Base-by-base conservation (phyloP, 2,888 invertebrate species). In the Leptodirus hochenwartii region DNA sequence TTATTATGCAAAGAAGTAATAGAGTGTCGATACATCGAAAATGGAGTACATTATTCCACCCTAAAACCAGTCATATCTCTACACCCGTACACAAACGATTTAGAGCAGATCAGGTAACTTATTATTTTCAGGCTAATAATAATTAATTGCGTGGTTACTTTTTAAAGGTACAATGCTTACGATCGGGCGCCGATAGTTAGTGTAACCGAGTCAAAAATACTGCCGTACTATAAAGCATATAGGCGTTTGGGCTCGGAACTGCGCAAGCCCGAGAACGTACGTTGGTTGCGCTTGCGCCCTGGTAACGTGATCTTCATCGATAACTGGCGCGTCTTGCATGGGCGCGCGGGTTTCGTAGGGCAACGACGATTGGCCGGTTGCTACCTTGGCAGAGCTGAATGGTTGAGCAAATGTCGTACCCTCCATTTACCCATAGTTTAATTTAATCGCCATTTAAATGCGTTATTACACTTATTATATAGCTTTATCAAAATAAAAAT, bases 311-410 rank as follows among this genome's bases (percentile, higher is more conserved):
- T 80, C 37, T 66, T 74, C 29, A 64, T 81, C 42, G 79, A 84
- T 46, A 84, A 84, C 54, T 82, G 77, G 66, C 60, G 84, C 30
- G 60, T 80, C 2, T 53, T 80, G 2, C 84, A 85, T 42, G 82
- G 80, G 0, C 60, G 82, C 27, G 62, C 65, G 2, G 62, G 61
- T 0, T 84, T 75, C 46, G 62, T 65, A 1, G 82, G 82, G 1
- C 55, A 51, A 5, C 62, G 84, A 22, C 55, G 62, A 12, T 57
- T 84, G 43, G 61, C 65, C 29, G 80, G 81, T 1, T 70, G 76
- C 39, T 84, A 84, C 52, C 61, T 82, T 16, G 58, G 71, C 4
- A 61, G 78, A 26, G 72, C 74, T 33, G 77, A 75, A 49, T 75
- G 67, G 58, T 47, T 67, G 28, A 68, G 73, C 42, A 64, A 58